These are phyloP conservation scores for Zaprionus bogoriensis DNA, from an alignment of 2,888 invertebrate species.

Conservation along the genomic window DNA sequence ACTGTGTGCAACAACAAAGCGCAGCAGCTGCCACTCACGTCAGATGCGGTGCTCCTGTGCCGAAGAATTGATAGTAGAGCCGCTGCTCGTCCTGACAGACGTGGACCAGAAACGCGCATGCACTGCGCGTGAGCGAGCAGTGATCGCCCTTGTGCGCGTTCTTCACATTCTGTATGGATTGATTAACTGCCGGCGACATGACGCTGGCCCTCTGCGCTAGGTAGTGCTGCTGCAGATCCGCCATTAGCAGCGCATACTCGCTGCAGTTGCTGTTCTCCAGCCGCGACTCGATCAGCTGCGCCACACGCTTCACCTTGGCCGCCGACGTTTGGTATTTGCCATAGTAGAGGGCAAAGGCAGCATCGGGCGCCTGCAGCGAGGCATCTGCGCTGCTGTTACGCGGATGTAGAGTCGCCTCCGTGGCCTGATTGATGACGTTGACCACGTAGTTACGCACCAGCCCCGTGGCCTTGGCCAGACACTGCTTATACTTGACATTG, in stretches of 20 bases:
- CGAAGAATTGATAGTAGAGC: constrained; percentile 95
- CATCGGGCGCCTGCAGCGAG: constrained; percentile 84
- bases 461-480: constrained; percentile 90
- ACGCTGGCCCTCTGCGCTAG: constrained; percentile 88
- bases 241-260: constrained; percentile 89
- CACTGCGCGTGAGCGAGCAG: constrained; percentile 92
- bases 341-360: constrained; percentile 93
- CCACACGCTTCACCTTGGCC: constrained; percentile 90
- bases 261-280: constrained; percentile 87
- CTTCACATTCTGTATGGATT: constrained; percentile 87
- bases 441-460: constrained; percentile 91
- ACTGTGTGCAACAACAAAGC: no score
- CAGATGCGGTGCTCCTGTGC: constrained; percentile 86
- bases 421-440: constrained; percentile 90
- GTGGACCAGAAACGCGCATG: constrained; percentile 95
- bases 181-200: constrained; percentile 88
- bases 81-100: constrained; percentile 97
- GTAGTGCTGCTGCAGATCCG: constrained; percentile 93
- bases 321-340: constrained; percentile 98
- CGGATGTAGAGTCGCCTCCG: constrained; percentile 87
- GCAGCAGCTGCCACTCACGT: constrained; percentile 85
- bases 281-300: constrained; percentile 91
- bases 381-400: constrained; percentile 54
- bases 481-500: constrained; percentile 92
- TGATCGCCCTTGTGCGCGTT: constrained; percentile 88